Evolutionary conservation across 2,797 vertebrate species (phyloP), one percentile per base, ranked within the genome.

Genomic region (Pseudochromis fuscus): DNA sequence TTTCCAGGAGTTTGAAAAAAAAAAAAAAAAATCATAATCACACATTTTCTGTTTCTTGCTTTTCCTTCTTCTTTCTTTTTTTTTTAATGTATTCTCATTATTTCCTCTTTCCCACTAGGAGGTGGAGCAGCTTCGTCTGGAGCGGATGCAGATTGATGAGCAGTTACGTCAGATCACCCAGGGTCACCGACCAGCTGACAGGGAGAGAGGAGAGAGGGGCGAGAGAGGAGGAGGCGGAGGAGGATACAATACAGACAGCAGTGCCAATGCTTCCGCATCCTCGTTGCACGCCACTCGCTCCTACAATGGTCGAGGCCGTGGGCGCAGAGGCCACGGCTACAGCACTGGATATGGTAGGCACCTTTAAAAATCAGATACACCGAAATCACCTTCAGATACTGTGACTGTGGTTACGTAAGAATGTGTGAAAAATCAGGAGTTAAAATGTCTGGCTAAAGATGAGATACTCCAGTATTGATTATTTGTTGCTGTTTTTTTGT

Each of bases 71-170:
- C 18, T 1, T n/a, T 2, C 8, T 45, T 19, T 15, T 2, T 31
- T 10, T 53, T 27, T 15, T n/a, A 44, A 40, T 40, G 65, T 24
- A 45, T 50, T 67, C 25, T 55, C 3, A 46, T 7, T 8, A 2
- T 50, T 46, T 64, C 37, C 40, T 46, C 18, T 23, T 44, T 3
- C 3, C 12, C 13, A 53, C 45, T 78, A 99, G 98, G 98, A 99
- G 91, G 97, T 99, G 30, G 98, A 99, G 82, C 95, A 98, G 35
- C 94, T 99, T 83, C 94, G 97, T 64, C 86, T 99, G 93, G 98
- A 99, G 89, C 94, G 98, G 69, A 94, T 99, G 79, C 97, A 98
- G 88, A 99, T 99, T 15, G 98, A 99, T 15, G 98, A 99, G 42
- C 97, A 99, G 60, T 86, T 99, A 27, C 95, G 97, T 74, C 97